Evolutionary conservation across 2,888 invertebrate genomes (phyloP).

Genomic region (Leptogaster cylindrica): DNA sequence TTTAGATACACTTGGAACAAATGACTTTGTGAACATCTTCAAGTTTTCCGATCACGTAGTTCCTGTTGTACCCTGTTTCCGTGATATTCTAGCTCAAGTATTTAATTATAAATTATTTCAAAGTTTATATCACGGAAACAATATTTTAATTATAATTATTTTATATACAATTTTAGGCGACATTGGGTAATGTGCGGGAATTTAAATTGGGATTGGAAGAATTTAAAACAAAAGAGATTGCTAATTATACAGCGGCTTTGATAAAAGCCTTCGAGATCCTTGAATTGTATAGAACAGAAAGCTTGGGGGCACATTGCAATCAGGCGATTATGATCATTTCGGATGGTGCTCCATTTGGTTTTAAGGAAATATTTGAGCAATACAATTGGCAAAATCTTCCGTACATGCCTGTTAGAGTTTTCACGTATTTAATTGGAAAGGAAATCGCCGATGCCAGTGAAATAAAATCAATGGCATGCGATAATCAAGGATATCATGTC

Average conservation of each 20-base stretch:
- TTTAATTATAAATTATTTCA: slow-evolving; percentile 52
- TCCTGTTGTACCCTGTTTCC: slow-evolving; percentile 87
- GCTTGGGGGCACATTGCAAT: slow-evolving; percentile 78
- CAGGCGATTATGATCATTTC: slow-evolving; percentile 98
- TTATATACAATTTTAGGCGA: slow-evolving; percentile 76
- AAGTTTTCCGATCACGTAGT: slow-evolving; percentile 85
- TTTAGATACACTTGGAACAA: slow-evolving; percentile 93
- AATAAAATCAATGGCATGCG: slow-evolving; percentile 98
- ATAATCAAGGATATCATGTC: slow-evolving; percentile 94
- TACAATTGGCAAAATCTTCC: slow-evolving; percentile 82
- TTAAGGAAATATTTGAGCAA: slow-evolving; percentile 87
- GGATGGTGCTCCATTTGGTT: slow-evolving; percentile 96
- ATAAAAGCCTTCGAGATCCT: slow-evolving; percentile 89
- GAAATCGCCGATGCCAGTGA: slow-evolving; percentile 92
- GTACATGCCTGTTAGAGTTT: slow-evolving; percentile 89
- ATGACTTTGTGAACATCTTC: slow-evolving; percentile 97
- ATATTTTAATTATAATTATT: slow-evolving; percentile 10
- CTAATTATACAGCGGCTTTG: slow-evolving; percentile 91
- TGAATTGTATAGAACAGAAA: slow-evolving; percentile 68
- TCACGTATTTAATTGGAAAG: slow-evolving; percentile 96
- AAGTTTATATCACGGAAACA: slow-evolving; percentile 4
- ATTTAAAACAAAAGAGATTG: slow-evolving; percentile 84
- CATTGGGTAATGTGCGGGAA: slow-evolving; percentile 81
- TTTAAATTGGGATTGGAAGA: slow-evolving; percentile 80
- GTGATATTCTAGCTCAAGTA: slow-evolving; percentile 88